A percentile compares a stretch with the other conserved stretches of the same genome.
Evolutionary conservation across 2,797 vertebrate genomes (phyloP).

Genomic region (Triplophysa bombifrons): DNA sequence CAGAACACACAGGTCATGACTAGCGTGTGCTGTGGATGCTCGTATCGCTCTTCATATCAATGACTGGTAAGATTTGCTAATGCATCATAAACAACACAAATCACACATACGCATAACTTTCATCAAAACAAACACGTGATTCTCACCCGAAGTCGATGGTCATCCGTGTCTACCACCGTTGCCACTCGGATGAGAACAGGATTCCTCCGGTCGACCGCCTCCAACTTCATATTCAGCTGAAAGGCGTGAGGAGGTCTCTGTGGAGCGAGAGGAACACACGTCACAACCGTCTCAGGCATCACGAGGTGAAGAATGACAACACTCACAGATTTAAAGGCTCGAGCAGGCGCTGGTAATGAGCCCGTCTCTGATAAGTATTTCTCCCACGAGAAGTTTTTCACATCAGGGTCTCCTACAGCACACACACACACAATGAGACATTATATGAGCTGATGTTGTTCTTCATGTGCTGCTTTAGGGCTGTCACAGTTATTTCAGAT

Average conservation of each 20-base stretch:
- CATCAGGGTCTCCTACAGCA: slow-evolving; percentile 75
- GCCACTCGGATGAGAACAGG: slow-evolving; percentile 81
- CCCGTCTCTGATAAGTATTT: slow-evolving; percentile 84
- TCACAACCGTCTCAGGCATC: not conserved
- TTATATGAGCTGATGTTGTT: too few species aligned
- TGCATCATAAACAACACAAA: too few species aligned
- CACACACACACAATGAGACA: too few species aligned
- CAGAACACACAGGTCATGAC: not conserved
- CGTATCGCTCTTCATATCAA: too few species aligned
- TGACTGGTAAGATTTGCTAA: too few species aligned
- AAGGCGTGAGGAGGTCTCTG: slow-evolving; percentile 84
- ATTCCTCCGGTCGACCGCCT: slow-evolving; percentile 84
- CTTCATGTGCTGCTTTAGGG: too few species aligned
- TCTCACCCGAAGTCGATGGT: slow-evolving; percentile 82
- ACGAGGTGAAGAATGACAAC: not conserved
- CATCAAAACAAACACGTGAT: not conserved
- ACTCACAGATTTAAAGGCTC: slow-evolving; percentile 85
- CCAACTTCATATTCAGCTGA: slow-evolving; percentile 83
- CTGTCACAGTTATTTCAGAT: too few species aligned
- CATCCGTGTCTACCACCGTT: slow-evolving; percentile 80
- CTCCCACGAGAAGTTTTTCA: slow-evolving; percentile 84
- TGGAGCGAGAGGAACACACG: not conserved
- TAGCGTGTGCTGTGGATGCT: too few species aligned
- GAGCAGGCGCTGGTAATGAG: slow-evolving; percentile 83
- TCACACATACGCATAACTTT: too few species aligned